phyloP scores from a whole-genome alignment of 2,113 vertebrate species.

The Mystacornis crossleyi region DNA sequence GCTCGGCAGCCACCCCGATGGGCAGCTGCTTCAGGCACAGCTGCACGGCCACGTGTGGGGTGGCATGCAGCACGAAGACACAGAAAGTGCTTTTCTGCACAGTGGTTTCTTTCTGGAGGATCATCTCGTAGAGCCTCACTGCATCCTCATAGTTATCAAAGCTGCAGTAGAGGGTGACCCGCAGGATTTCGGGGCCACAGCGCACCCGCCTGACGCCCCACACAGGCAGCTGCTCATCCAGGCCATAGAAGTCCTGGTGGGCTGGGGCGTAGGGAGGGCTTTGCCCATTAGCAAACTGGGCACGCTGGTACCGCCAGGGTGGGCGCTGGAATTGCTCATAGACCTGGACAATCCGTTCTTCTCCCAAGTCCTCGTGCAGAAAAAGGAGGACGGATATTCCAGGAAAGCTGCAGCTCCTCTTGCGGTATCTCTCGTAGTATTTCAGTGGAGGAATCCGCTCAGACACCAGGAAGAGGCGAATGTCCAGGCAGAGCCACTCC shows the following conservation, averaged over 20 bases:
- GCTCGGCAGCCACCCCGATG: constrained; percentile 77
- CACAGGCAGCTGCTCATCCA: constrained; percentile 88
- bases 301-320: constrained; percentile 85
- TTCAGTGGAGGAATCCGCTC: constrained; percentile 78
- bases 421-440: constrained; percentile 20
- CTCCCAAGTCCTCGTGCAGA: constrained; percentile 82
- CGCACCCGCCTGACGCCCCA: constrained; percentile 88
- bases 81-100: constrained; percentile 81
- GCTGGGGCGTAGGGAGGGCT: constrained; percentile 62
- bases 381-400: constrained; percentile 91
- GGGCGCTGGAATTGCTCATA: constrained; percentile 85
- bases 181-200: constrained; percentile 82
- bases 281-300: constrained; percentile 50
- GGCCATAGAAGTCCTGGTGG: constrained; percentile 85
- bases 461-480: constrained; percentile 87
- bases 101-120: constrained; percentile 79
- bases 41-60: constrained; percentile 76
- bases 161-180: constrained; percentile 87
- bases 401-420: constrained; percentile 76
- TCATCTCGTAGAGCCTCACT: constrained; percentile 86
- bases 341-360: constrained; percentile 84
- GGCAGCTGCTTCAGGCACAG: constrained; percentile 90
- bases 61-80: constrained; percentile 77
- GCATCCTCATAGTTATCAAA: constrained; percentile 91
- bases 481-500: constrained; percentile 80